These are phyloP conservation scores for Coregonus sp. DNA, from an alignment of 2,797 vertebrate species.

Conservation along the genomic window DNA sequence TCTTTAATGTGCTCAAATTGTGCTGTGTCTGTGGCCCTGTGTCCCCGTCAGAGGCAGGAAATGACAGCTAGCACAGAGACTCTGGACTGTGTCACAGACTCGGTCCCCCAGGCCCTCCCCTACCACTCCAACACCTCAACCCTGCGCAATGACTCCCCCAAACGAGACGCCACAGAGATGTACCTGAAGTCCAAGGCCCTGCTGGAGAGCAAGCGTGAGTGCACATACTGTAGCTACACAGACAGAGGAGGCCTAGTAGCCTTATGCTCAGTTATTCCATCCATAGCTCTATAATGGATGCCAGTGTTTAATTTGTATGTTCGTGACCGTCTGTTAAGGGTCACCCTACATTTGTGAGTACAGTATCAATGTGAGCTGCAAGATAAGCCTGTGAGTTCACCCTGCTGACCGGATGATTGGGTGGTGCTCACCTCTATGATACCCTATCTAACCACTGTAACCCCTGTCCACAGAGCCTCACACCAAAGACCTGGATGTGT, in stretches of 20 bases:
- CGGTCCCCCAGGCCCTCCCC: conserved; percentile 86
- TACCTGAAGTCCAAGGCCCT: conserved; percentile 97
- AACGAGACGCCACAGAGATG: conserved; percentile 89
- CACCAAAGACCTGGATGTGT: conserved; percentile 96
- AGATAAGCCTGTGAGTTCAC: neutral
- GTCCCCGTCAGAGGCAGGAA: conserved; percentile 78
- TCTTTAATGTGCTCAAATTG: neutral
- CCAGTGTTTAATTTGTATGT: neutral
- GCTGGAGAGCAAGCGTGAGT: conserved; percentile 96
- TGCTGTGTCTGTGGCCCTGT: conserved; percentile 15
- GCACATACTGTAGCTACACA: neutral
- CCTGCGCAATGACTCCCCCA: conserved; percentile 86
- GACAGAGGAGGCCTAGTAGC: neutral
- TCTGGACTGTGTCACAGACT: conserved; percentile 63
- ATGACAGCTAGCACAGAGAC: conserved; percentile 83
- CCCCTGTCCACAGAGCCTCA: conserved; percentile 81
- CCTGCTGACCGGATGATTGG: neutral
- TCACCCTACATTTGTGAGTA: neutral
- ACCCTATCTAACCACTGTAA: neutral
- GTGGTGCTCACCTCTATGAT: neutral
- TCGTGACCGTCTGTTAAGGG: neutral
- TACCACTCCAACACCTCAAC: conserved; percentile 85
- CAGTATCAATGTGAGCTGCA: neutral
- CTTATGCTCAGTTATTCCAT: neutral
- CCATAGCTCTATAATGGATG: neutral